Evolutionary conservation across 1,140 invertebrate species (phyloP).

Genomic region (Cyphomyrmex costatus): DNA sequence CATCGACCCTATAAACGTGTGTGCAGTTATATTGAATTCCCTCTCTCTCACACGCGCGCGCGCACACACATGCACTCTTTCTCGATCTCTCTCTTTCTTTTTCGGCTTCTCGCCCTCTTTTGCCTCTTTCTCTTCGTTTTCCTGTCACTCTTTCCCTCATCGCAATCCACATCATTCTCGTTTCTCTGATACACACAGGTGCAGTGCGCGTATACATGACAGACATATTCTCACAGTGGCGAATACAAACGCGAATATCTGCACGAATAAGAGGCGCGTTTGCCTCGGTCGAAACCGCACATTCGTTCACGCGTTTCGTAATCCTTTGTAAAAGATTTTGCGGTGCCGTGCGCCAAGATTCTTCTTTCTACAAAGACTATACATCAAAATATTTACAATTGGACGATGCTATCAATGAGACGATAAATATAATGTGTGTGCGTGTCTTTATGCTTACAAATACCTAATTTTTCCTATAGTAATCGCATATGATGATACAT

Average conservation of each 20-base stretch:
- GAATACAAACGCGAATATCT: conserved; percentile 7
- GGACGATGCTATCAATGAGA: background rate
- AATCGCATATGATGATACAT: too few species aligned
- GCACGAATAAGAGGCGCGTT: background rate
- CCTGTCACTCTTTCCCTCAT: background rate
- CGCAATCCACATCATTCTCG: background rate
- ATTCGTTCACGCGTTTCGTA: conserved; percentile 15
- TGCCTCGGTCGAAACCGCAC: background rate
- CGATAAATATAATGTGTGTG: background rate
- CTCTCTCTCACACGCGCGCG: conserved; percentile 50
- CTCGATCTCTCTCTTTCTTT: background rate
- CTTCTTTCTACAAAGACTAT: background rate
- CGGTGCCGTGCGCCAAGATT: background rate
- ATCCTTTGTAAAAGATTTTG: conserved; percentile 17
- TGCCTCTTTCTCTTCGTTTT: conserved; percentile 10
- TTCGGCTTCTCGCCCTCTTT: background rate
- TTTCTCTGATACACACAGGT: background rate
- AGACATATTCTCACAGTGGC: background rate
- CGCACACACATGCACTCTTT: background rate
- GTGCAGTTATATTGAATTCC: conserved; percentile 86
- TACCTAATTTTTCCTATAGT: background rate
- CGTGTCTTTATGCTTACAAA: background rate
- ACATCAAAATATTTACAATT: conserved; percentile 10
- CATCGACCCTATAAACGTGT: conserved; percentile 85
- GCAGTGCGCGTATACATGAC: background rate